Conservation (phyloP, 2,888 invertebrate species). For the Drosophila mettleri region DNA sequence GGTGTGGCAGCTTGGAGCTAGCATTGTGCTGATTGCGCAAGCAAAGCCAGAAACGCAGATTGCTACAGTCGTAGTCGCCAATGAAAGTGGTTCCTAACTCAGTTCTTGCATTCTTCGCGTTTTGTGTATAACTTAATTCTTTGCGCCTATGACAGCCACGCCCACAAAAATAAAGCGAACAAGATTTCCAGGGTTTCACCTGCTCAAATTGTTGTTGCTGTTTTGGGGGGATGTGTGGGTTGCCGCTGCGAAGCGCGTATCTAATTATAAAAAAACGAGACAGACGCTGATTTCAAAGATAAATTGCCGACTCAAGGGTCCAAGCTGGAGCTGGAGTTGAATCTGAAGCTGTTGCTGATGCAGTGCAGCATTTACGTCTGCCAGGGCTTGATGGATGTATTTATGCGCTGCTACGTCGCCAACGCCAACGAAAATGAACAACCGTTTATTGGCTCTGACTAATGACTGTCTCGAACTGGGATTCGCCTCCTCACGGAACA, state of each 20-base stretch:
- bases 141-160: slow-evolving; percentile 64
- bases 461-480: slow-evolving; percentile 22
- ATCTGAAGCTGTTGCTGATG: slow-evolving; percentile 21
- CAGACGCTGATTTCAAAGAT: slow-evolving; percentile 80
- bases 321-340: slow-evolving; percentile 14
- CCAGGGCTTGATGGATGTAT: slow-evolving; percentile 66
- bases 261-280: slow-evolving; percentile 75
- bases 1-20: slow-evolving; percentile 42
- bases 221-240: slow-evolving; percentile 64
- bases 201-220: slow-evolving; percentile 28
- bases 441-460: slow-evolving; percentile 73
- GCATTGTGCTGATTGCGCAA: slow-evolving; percentile 79
- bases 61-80: slow-evolving; percentile 30
- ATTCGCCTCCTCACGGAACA: slow-evolving; percentile 13
- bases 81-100: slow-evolving; percentile 51
- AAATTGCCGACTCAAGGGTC: slow-evolving; percentile 69
- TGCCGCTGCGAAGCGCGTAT: slow-evolving; percentile 64
- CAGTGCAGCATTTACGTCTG: slow-evolving; percentile 42
- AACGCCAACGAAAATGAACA: slow-evolving; percentile 71
- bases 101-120: slow-evolving; percentile 46
- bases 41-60: slow-evolving; percentile 71
- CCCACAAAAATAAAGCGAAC: slow-evolving; percentile 52
- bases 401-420: slow-evolving; percentile 63
- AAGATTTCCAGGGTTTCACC: slow-evolving; percentile 57
- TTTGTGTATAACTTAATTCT: slow-evolving; percentile 76